These are phyloP conservation scores for Agrypnia vestita DNA, from an alignment of 1,140 invertebrate species.

Conservation along the genomic window DNA sequence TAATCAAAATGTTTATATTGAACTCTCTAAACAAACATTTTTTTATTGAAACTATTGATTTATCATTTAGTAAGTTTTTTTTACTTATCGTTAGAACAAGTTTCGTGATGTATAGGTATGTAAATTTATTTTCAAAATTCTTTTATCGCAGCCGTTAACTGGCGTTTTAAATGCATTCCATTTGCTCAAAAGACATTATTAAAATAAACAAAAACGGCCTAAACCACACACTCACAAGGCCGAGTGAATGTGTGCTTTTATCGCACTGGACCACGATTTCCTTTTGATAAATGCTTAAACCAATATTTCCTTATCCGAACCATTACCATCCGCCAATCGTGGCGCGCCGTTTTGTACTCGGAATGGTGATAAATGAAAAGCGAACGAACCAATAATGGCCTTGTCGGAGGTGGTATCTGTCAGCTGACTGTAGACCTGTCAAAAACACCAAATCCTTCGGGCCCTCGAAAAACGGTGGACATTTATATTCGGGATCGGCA, in stretches of 20 bases:
- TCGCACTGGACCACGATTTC: slow-evolving; percentile 42
- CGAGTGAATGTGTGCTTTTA: slow-evolving; percentile 13
- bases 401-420: too few relatives aligned
- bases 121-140: slow-evolving; percentile 7
- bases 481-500: too few relatives aligned
- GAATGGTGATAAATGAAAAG: slow-evolving; percentile 34
- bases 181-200: background rate
- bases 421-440: too few relatives aligned
- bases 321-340: slow-evolving; percentile 34
- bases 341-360: background rate
- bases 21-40: too few relatives aligned
- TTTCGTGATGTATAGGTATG: background rate
- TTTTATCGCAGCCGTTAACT: background rate
- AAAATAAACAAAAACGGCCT: background rate
- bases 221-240: background rate
- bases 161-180: background rate
- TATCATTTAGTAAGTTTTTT: too few relatives aligned
- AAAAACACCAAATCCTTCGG: too few relatives aligned
- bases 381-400: background rate
- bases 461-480: too few relatives aligned
- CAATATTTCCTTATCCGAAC: slow-evolving; percentile 51
- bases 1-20: too few relatives aligned
- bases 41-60: too few relatives aligned
- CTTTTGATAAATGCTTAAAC: slow-evolving; percentile 49
- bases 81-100: background rate